Base-by-base conservation (phyloP, 2,888 invertebrate species). In the Cheilosia scutellata region DNA sequence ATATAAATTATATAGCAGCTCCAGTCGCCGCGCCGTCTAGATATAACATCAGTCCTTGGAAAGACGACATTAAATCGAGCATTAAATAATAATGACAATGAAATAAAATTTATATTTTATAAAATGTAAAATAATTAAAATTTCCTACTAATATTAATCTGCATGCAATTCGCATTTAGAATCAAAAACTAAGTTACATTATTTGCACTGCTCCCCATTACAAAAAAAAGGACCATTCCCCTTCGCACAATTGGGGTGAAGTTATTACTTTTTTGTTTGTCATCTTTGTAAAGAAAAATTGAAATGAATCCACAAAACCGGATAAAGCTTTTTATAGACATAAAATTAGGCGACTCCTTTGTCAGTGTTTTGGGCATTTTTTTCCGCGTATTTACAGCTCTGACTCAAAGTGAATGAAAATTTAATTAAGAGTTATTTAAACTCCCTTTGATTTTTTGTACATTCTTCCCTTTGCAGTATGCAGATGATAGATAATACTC, bases 281-380 rank as follows among this genome's bases (percentile, higher is more conserved):
- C 58, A 65, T 68, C 68, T 49, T 40, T 29, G 44, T 53, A 51
- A 51, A 44, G 74, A 63, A 74, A 62, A 83, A 78, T 83, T 75
- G 78, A 78, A 83, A 74, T 62, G 63, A 70, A 83, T 83, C 83
- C 79, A 83, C 79, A 78, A 79, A 78, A 79, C 83, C 83, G 83
- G 78, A 83, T 78, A 83, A 78, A 70, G 83, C 74, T 83, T 83
- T 83, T 78, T 78, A 78, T 74, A 72, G 79, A 63, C 68, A 70
- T 79, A 63, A 78, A 78, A 83, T 83, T 83, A 83, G 83, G 58
- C 68, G 83, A 75, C 79, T 74, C 68, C 62, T 79, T 70, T 83
- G 74, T 62, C 74, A 60, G 51, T 70, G 37, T 53, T 65, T 58
- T 44, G 40, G 53, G 70, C 58, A 57, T 70, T 68, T 13, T 31